These are phyloP conservation scores for Theonella swinhoei DNA, from an alignment of 37 sponge, comb jelly and placozoan species.

Conservation along the genomic window DNA sequence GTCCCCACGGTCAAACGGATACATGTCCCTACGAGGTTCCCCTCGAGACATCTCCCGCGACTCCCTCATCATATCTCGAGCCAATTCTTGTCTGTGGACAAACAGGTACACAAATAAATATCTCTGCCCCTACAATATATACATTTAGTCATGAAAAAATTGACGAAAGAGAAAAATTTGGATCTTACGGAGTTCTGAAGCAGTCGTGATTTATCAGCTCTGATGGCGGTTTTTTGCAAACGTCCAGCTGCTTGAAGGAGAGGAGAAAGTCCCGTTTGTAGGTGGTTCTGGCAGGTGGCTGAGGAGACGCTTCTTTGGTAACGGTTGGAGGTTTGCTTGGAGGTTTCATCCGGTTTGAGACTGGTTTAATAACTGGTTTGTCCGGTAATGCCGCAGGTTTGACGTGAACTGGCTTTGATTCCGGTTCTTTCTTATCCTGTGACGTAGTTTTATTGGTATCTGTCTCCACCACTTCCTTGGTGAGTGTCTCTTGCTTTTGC, in stretches of 20 bases:
- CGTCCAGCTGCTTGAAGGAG: constrained; percentile 21
- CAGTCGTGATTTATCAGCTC: constrained; percentile 17
- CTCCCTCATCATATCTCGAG: neutral
- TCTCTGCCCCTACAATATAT: too few species aligned
- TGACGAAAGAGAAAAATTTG: neutral
- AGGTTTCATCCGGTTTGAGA: too few species aligned
- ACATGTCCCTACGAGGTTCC: neutral
- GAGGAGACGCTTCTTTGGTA: neutral
- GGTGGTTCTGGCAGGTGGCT: constrained; percentile 14
- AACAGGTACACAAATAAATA: too few species aligned
- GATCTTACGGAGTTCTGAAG: neutral
- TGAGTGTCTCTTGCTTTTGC: too few species aligned
- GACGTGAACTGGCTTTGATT: neutral
- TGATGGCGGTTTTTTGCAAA: constrained; percentile 36
- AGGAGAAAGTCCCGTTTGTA: constrained; percentile 72
- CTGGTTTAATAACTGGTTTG: neutral
- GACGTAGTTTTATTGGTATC: too few species aligned
- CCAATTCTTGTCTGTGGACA: neutral
- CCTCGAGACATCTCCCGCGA: neutral
- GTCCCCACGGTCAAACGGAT: neutral
- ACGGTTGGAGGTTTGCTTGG: neutral
- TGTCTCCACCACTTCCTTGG: too few species aligned
- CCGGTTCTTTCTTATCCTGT: neutral
- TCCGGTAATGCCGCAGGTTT: neutral
- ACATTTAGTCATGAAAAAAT: too few species aligned